Percentiles rank a stretch among this genome's conserved stretches.
Conservation (phyloP, 2,888 invertebrate genomes). For the Germaria angustata region DNA sequence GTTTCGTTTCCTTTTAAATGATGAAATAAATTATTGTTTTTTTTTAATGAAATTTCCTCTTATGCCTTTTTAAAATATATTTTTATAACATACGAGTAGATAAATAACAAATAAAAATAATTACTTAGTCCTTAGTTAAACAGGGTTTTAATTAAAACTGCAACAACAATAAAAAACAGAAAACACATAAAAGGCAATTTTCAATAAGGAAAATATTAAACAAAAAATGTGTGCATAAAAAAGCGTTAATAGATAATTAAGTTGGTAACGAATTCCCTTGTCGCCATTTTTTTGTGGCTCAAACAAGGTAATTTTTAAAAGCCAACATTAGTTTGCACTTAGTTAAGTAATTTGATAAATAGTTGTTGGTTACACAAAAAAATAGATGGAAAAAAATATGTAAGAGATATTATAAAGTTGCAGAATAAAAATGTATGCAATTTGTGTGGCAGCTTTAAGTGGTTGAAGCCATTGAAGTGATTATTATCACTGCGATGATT, state of each 20-base stretch:
- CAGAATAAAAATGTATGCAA: not conserved
- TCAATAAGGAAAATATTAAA: not conserved
- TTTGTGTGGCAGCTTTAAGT: not conserved
- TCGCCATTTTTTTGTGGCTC: not conserved
- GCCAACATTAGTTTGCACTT: slow-evolving; percentile 60
- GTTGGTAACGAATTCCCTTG: not conserved
- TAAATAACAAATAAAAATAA: no score
- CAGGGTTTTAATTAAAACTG: slow-evolving; percentile 51
- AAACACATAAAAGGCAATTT: not conserved
- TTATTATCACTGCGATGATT: slow-evolving; percentile 27
- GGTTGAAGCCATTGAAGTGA: slow-evolving; percentile 22
- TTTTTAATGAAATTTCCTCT: not conserved
- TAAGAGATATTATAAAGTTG: not conserved
- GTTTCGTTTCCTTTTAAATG: not conserved
- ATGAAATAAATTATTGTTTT: not conserved
- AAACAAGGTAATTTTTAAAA: slow-evolving; percentile 20
- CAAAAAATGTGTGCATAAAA: not conserved
- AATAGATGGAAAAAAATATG: not conserved
- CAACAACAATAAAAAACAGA: no score
- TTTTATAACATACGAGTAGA: no score
- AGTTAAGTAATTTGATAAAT: slow-evolving; percentile 43
- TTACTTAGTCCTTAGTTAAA: slow-evolving; percentile 36
- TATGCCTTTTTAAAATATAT: not conserved
- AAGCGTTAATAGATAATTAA: slow-evolving; percentile 23
- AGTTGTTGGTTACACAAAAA: not conserved